Base-by-base conservation (phyloP, 1,140 invertebrate species). In the Drosophila varians region DNA sequence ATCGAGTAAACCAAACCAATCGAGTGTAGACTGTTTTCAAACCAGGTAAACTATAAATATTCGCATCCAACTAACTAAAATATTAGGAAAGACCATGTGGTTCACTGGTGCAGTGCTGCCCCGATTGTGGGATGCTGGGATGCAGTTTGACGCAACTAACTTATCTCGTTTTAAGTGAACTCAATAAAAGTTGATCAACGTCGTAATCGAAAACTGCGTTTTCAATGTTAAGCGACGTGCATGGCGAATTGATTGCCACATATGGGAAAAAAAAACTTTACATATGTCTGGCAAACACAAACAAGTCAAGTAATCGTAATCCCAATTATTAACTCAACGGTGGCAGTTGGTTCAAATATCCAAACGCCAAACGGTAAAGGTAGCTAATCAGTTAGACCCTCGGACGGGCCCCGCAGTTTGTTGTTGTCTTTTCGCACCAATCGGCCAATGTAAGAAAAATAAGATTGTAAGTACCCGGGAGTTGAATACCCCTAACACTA, bases 241-340 rank as follows among this genome's bases (percentile, higher is more conserved):
- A 60, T 72, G 69, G 56, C 69, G 51, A 52, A 66, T 53, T 53
- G 62, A 77, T 76, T 82, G 77, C 77, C 73, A 56, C 65, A 75
- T 43, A 84, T 53, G 80, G 75, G 79, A 80, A 84, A 84, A 84
- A 86, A 80, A 84, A 84, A 84, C 66, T 79, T 55, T 18, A 28
- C 51, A 72, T 25, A 16, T 47, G 47, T 48, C 56, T 36, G 42
- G 25, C 36, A 48, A 64, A 48, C 51, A 18, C 72, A 66, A 60
- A 47, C 40, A 54, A 7, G n/a, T 16, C 52, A 14, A 42, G 19
- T 68, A 21, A n/a, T n/a, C 25, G 46, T 49, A 57, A 52, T 52
- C 38, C 9, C 48, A 66, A 52, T 31, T 65, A 31, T 42, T 66
- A 43, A 7, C 16, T n/a, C 38, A 31, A 21, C 61, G 23, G 25